Conservation (phyloP, 37 sponge, comb jelly and placozoan genomes). For the Chondrosia reniformis region DNA sequence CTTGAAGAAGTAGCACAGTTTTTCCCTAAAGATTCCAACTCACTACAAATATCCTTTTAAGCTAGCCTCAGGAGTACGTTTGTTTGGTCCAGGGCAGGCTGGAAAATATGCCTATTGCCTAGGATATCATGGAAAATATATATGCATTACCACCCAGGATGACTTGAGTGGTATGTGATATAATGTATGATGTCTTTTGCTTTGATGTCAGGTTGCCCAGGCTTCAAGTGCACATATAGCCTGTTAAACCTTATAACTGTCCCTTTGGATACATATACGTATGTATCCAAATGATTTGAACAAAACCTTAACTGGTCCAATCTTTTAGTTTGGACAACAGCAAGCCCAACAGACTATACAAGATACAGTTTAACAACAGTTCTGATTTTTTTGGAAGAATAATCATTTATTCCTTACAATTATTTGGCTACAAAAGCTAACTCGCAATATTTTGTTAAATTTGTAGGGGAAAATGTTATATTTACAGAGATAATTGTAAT, state of each 20-base stretch:
- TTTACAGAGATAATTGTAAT: background rate
- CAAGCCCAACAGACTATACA: conserved; percentile 23
- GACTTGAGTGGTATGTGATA: background rate
- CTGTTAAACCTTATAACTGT: no score
- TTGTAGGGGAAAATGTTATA: background rate
- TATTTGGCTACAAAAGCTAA: conserved; percentile 32
- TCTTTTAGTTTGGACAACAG: background rate
- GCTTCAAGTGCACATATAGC: no score
- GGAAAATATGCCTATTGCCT: background rate
- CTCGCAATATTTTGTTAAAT: background rate
- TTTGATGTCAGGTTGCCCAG: no score
- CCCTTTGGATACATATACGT: no score
- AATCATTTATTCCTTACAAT: conserved; percentile 67
- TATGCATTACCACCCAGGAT: no score
- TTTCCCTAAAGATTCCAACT: conserved; percentile 57
- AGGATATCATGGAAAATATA: no score
- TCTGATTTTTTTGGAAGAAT: conserved; percentile 91
- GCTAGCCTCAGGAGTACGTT: background rate
- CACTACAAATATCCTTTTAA: conserved; percentile 41
- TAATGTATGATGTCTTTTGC: background rate
- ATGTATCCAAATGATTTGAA: no score
- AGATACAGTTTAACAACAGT: conserved; percentile 48
- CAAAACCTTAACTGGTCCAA: background rate
- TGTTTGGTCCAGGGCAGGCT: background rate
- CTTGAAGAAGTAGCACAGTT: conserved; percentile 22